These are phyloP conservation scores for Eristalinus sepulchralis DNA, from an alignment of 2,888 invertebrate genomes.

Conservation along the genomic window DNA sequence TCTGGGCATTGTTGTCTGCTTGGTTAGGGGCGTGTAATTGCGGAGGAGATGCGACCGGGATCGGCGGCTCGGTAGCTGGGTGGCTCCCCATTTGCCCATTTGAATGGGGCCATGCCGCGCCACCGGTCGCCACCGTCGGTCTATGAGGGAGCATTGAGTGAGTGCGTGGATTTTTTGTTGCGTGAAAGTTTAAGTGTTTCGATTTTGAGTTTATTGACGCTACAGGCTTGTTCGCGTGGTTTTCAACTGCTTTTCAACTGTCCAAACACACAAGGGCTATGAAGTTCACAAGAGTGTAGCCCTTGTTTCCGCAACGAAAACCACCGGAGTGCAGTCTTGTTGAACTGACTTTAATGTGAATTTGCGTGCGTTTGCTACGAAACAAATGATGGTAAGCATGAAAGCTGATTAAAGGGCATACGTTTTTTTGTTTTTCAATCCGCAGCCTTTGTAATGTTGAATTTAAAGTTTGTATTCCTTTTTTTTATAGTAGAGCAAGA, in stretches of 20 bases:
- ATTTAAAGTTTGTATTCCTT: too few relatives aligned
- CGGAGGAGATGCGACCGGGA: slow-evolving; percentile 8
- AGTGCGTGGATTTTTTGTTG: slow-evolving; percentile 25
- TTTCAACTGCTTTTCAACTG: neutral
- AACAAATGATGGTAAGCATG: neutral
- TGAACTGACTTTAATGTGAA: neutral
- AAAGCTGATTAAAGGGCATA: neutral
- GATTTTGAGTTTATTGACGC: slow-evolving; percentile 34
- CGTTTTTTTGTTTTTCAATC: too few relatives aligned
- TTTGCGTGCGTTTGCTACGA: neutral
- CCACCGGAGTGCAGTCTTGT: slow-evolving; percentile 1
- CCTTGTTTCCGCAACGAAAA: slow-evolving; percentile 1
- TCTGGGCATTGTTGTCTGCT: slow-evolving; percentile 51
- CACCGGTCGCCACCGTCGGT: neutral
- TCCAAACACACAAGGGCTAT: neutral
- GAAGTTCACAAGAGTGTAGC: neutral
- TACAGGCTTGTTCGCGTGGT: slow-evolving; percentile 12
- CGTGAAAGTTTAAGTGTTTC: slow-evolving; percentile 45
- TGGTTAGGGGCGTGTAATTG: slow-evolving; percentile 18
- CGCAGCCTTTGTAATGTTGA: too few relatives aligned
- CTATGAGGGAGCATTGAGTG: slow-evolving; percentile 19
- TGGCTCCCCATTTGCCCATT: neutral
- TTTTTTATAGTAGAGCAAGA: too few relatives aligned
- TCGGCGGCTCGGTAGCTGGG: neutral
- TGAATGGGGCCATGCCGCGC: slow-evolving; percentile 4